Evolutionary conservation across 2,888 invertebrate genomes (phyloP).

Genomic region (Pimpla rufipes): DNA sequence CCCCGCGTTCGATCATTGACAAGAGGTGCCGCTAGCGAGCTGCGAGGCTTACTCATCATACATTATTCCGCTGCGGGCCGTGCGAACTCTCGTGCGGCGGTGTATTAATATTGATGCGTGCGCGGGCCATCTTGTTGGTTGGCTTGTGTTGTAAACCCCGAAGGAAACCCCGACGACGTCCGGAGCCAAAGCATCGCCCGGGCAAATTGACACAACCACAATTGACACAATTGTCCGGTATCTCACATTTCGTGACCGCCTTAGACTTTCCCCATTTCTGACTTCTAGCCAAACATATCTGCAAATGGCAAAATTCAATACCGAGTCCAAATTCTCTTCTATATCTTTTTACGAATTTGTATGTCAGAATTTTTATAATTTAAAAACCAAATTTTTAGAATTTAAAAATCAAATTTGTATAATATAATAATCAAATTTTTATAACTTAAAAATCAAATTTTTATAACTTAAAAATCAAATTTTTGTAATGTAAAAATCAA

Average conservation of each 20-base stretch:
- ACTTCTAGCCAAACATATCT: too few species aligned
- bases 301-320: too few species aligned
- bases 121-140: slow-evolving; percentile 18
- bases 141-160: background rate
- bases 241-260: background rate
- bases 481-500: background rate
- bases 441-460: background rate
- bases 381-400: too few species aligned
- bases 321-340: too few species aligned
- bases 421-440: too few species aligned
- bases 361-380: too few species aligned
- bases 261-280: too few species aligned
- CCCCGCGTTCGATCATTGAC: slow-evolving; percentile 57
- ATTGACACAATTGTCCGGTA: background rate
- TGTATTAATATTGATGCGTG: slow-evolving; percentile 80
- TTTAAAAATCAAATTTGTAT: background rate
- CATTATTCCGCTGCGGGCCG: slow-evolving; percentile 77
- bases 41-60: slow-evolving; percentile 65
- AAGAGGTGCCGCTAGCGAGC: slow-evolving; percentile 48
- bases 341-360: too few species aligned
- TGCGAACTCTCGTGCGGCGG: slow-evolving; percentile 55
- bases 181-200: background rate
- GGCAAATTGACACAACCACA: background rate
- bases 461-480: too few species aligned
- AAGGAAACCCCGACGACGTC: background rate